phyloP scores from a whole-genome alignment of 2,113 vertebrate species.

The Pantherophis guttatus region DNA sequence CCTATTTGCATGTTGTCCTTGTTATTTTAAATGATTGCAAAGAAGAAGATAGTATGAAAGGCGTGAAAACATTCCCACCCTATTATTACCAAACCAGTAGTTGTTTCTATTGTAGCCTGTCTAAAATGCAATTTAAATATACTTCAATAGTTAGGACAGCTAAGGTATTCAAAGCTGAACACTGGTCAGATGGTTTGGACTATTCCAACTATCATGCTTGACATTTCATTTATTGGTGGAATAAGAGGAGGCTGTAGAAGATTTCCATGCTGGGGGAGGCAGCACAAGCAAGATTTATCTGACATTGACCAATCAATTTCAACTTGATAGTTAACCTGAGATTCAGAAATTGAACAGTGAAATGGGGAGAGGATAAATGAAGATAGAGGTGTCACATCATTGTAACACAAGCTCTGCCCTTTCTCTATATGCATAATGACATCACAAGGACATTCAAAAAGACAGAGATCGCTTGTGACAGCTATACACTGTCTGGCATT shows the following conservation, averaged over 20 bases:
- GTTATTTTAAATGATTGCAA: not conserved
- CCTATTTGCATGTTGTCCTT: not conserved
- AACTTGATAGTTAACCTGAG: not conserved
- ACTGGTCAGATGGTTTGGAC: not conserved
- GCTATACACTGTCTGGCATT: not conserved
- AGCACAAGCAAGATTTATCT: not conserved
- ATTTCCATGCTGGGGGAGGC: not conserved
- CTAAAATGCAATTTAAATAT: not conserved
- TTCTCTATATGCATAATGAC: not conserved
- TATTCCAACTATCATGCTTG: not conserved
- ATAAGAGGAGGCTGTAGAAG: not conserved
- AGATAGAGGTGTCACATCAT: not conserved
- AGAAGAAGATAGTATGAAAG: not conserved
- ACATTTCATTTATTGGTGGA: not conserved
- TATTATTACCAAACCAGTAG: not conserved
- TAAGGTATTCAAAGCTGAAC: not conserved
- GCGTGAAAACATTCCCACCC: not conserved
- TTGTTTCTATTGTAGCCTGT: not conserved
- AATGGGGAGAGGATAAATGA: not conserved
- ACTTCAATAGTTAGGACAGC: not conserved
- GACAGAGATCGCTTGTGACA: not conserved
- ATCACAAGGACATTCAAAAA: not conserved
- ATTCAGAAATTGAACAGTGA: not conserved
- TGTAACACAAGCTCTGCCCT: not conserved
- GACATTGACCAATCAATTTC: not conserved